Evolutionary conservation across 2,888 invertebrate species (phyloP), one percentile per base, ranked within the genome.

Genomic region (Mythimna loreyi): DNA sequence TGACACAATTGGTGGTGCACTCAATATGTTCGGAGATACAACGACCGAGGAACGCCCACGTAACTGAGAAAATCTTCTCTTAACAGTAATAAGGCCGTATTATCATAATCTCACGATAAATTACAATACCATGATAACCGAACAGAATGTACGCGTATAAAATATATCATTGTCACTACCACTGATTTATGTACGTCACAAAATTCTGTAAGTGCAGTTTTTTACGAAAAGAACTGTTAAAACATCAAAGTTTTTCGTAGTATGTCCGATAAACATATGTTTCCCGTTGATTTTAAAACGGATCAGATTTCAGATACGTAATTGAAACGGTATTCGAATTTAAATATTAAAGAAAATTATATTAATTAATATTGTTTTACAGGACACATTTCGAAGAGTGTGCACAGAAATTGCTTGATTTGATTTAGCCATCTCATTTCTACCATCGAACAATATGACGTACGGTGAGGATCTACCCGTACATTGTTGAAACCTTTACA

Each of bases 41-140:
- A 69, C 36, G 43, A 21, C 8, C 49, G 62, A 52, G 30, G 74
- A 72, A 76, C 83, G 78, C 84, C 84, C 65, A 83, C 78, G 62
- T 60, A 33, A 65, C 50, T 43, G 23, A 64, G 67, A 82, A 72
- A 78, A 74, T 65, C 63, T 78, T 75, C 72, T 73, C 72, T 68
- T 69, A 61, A 57, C 36, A 68, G 69, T 71, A 75, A 75, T 75
- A 78, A 73, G 53, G 19, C 58, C 70, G 55, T 64, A 87, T 88
- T 86, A 86, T 72, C 86, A 86, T 86, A 88, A 88, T 88, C 86
- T 72, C 86, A 89, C 88, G 66, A 80, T 89, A 88, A 87, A 85
- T 88, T 82, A 87, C 66, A 66, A 83, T 78, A 82, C 83, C 85
- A 83, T 82, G 85, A 88, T 85, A 88, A 84, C 85, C 80, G 67